Evolutionary conservation across 2,113 vertebrate genomes (phyloP).

Genomic region (Saguinus imperator): DNA sequence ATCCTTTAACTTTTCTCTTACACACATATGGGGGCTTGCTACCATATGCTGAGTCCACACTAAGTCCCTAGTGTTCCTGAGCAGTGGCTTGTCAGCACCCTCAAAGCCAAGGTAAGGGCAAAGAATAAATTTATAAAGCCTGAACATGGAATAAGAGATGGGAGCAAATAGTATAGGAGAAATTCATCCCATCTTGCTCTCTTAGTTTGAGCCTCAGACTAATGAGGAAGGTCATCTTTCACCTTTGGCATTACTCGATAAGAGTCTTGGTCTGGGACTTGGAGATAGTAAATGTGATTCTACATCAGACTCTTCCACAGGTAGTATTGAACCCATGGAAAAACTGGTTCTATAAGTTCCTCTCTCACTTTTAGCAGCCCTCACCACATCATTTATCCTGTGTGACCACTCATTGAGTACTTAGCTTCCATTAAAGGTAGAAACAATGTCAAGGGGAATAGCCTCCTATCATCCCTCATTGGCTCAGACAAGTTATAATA

Average conservation of each 20-base stretch:
- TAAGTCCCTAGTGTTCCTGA: background rate
- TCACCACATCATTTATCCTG: background rate
- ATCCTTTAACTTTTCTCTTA: constrained; percentile 1
- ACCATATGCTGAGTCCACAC: background rate
- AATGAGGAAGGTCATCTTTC: constrained; percentile 4
- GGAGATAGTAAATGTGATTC: constrained; percentile 16
- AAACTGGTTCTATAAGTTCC: background rate
- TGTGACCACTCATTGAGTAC: background rate
- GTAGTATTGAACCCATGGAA: background rate
- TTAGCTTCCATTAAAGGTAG: background rate
- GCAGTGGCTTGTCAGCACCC: background rate
- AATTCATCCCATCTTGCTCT: background rate
- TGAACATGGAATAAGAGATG: background rate
- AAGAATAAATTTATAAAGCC: constrained; percentile 32
- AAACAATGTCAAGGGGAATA: background rate
- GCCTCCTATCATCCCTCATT: background rate
- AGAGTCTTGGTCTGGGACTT: background rate
- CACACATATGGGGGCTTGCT: background rate
- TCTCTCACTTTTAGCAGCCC: background rate
- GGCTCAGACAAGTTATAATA: background rate
- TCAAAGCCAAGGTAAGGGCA: constrained; percentile 18
- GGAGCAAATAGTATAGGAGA: background rate
- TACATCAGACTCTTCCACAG: constrained; percentile 18
- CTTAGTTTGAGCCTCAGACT: constrained; percentile 18
- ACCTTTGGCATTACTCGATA: background rate